Conservation (phyloP, 30 jellyfish, hydroid and myxozoan genomes). For the Sanderia malayensis region DNA sequence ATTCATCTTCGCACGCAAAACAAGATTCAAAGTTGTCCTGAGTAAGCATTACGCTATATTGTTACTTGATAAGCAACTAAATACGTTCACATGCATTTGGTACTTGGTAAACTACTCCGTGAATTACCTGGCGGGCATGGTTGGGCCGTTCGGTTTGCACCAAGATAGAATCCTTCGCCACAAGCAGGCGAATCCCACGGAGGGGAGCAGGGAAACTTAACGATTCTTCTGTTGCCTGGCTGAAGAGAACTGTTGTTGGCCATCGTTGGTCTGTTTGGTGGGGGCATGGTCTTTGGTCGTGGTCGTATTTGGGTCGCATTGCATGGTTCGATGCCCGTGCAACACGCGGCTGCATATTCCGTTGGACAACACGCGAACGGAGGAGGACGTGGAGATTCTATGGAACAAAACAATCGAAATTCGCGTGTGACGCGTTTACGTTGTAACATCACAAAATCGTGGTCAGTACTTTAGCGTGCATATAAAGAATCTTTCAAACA, state of each 20-base stretch:
- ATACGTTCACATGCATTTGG: too few species aligned
- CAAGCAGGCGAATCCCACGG: conserved; percentile 71
- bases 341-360: conserved; percentile 18
- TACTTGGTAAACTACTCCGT: too few species aligned
- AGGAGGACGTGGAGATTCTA: conserved; percentile 65
- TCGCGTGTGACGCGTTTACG: too few species aligned
- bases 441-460: too few species aligned
- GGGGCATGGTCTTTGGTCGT: background rate
- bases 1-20: too few species aligned
- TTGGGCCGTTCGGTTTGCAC: conserved; percentile 11
- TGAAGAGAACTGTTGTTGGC: background rate
- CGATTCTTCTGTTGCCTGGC: background rate
- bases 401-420: too few species aligned
- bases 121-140: conserved; percentile 67
- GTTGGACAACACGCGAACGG: conserved; percentile 61
- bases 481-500: too few species aligned
- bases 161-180: conserved; percentile 44
- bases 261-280: background rate
- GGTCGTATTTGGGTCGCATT: conserved; percentile 1
- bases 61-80: too few species aligned
- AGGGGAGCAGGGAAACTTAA: conserved; percentile 55
- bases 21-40: too few species aligned
- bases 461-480: too few species aligned
- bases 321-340: conserved; percentile 46
- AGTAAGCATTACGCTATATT: too few species aligned